Percentiles rank a stretch among this genome's conserved stretches.
These are phyloP conservation scores for Dreissena rostriformis DNA, from an alignment of 1,140 invertebrate species.

Conservation along the genomic window DNA sequence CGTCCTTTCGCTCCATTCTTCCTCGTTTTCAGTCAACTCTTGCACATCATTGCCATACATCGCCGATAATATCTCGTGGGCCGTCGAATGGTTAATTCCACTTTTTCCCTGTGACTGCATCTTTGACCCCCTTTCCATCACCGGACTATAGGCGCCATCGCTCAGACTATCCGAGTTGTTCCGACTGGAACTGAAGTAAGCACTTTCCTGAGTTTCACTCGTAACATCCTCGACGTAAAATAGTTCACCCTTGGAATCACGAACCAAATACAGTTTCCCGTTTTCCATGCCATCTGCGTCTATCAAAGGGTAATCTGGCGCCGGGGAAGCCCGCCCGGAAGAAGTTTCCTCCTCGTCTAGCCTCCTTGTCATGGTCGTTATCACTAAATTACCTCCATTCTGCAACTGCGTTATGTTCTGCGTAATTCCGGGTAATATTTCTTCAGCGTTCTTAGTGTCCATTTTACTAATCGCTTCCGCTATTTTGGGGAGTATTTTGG, in stretches of 20 bases:
- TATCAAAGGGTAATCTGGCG: constrained; percentile 30
- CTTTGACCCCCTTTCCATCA: constrained; percentile 32
- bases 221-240: constrained; percentile 52
- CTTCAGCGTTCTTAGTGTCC: constrained; percentile 35
- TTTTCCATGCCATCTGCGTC: constrained; percentile 53
- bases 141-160: constrained; percentile 35
- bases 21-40: constrained; percentile 43
- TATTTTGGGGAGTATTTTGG: constrained; percentile 38
- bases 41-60: constrained; percentile 35
- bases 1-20: constrained; percentile 49
- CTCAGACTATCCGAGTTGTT: constrained; percentile 42
- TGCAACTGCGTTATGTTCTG: constrained; percentile 50
- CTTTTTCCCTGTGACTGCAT: constrained; percentile 32
- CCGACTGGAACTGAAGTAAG: constrained; percentile 46
- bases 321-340: constrained; percentile 41
- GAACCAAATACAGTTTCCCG: constrained; percentile 44
- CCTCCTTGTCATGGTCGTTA: constrained; percentile 52
- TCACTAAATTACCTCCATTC: constrained; percentile 52
- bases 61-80: constrained; percentile 31
- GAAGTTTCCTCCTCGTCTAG: constrained; percentile 48
- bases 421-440: constrained; percentile 53
- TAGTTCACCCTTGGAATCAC: constrained; percentile 50
- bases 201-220: constrained; percentile 53
- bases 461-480: constrained; percentile 42
- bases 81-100: constrained; percentile 41